These are phyloP conservation scores for Alosa alosa DNA, from an alignment of 2,113 vertebrate genomes.

Conservation along the genomic window DNA sequence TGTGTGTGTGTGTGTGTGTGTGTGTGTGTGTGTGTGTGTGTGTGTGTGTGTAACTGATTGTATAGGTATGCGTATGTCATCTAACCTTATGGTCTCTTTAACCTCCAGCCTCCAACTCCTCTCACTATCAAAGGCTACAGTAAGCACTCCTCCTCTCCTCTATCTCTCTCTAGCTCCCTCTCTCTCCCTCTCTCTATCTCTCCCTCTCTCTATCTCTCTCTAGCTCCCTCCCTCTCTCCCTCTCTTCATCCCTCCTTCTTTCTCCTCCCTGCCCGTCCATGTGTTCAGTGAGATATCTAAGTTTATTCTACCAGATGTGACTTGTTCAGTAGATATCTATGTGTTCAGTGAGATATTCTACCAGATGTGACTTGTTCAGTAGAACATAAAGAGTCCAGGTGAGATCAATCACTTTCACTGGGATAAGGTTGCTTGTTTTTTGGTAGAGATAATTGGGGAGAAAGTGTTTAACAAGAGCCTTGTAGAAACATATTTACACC, in stretches of 20 bases:
- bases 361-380: background rate
- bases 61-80: conserved; percentile 26
- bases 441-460: background rate
- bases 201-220: background rate
- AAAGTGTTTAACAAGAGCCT: background rate
- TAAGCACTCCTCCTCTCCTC: background rate
- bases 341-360: background rate
- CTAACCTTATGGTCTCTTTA: background rate
- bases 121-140: conserved; percentile 51
- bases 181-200: background rate
- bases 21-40: conserved; percentile 28
- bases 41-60: conserved; percentile 21
- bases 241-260: background rate
- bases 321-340: too few species aligned
- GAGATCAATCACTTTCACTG: background rate
- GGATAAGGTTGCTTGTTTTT: background rate
- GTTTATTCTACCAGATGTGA: too few species aligned
- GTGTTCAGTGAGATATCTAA: too few species aligned
- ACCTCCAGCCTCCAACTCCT: conserved; percentile 36
- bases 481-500: too few species aligned
- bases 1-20: background rate
- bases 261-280: background rate
- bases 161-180: background rate
- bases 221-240: background rate
- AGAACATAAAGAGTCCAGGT: background rate